Base-by-base conservation (phyloP, 2,888 invertebrate species). In the Cheilosia impressa region DNA sequence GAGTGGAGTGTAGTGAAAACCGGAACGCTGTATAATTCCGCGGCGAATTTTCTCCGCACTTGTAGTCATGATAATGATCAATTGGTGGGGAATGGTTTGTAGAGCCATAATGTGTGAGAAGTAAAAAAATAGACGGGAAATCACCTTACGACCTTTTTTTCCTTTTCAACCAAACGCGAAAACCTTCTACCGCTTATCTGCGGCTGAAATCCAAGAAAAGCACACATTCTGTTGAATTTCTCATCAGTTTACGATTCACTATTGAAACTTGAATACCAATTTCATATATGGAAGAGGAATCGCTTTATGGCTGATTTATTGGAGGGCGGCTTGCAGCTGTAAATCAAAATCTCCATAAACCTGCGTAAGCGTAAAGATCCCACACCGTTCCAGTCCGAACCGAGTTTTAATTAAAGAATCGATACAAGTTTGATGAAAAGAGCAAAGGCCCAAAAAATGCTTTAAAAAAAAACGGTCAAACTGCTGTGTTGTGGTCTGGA, bases 291-390 rank as follows among this genome's bases (percentile, higher is more conserved):
- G 53, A 65, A 52, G 68, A 41, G 10, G 58, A 68, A 72, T 80
- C 81, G 72, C 76, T 77, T 71, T 65, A 78, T 81, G 77, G 71
- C 57, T 81, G 85, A 85, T 85, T 85, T 85, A 85, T 85, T 76
- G 72, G 57, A 63, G 72, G 81, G 72, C 71, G 76, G 81, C 72
- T 57, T 75, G 38, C 10, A 38, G 76, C 62, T 45, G 72, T 85
- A 85, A 80, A 85, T 85, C 81, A 85, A 62, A 47, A 60, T 41
- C 17, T 22, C 41, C 31, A 31, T 17, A 45, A 15, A 63, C 17
- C 1, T 45, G n/a, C 43, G 17, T 17, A 27, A n/a, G 53, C 41
- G 10, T 66, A 24, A 31, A 55, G 45, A 68, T 43, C 53, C 17
- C 55, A 55, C 19, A 50, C 31, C 34, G 17, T 0, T 6, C 31